These are phyloP conservation scores for Muscicapa striata DNA, from an alignment of 2,797 vertebrate genomes.

Conservation along the genomic window DNA sequence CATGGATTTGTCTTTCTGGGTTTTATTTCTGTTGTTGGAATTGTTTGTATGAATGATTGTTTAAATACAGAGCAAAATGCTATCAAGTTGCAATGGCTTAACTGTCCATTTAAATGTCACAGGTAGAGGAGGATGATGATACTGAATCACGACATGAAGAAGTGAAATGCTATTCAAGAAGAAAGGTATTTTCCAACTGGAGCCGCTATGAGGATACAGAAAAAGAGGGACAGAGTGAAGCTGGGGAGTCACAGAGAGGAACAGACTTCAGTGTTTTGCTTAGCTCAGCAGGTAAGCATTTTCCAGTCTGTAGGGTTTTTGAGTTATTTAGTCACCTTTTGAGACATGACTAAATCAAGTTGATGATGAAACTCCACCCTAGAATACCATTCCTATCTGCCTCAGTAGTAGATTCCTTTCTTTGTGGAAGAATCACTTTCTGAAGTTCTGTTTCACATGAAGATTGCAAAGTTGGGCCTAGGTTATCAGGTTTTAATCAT, in stretches of 20 bases:
- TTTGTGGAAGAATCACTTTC: neutral
- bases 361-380: neutral
- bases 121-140: constrained; percentile 69
- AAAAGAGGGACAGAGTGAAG: constrained; percentile 72
- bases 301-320: neutral
- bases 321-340: neutral
- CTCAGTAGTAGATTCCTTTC: neutral
- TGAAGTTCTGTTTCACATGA: neutral
- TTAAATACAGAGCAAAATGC: neutral
- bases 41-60: neutral
- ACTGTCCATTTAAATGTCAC: constrained; percentile 38
- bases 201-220: constrained; percentile 84
- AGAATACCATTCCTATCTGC: neutral
- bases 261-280: constrained; percentile 88
- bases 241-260: constrained; percentile 83
- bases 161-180: constrained; percentile 82
- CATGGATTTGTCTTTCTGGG: neutral
- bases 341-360: neutral
- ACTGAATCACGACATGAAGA: constrained; percentile 67
- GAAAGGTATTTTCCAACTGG: constrained; percentile 92
- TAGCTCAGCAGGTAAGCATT: constrained; percentile 84
- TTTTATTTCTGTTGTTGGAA: neutral
- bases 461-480: neutral
- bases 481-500: neutral
- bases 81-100: neutral